Conservation (phyloP, 2,888 invertebrate species). For the Mythimna pallens region DNA sequence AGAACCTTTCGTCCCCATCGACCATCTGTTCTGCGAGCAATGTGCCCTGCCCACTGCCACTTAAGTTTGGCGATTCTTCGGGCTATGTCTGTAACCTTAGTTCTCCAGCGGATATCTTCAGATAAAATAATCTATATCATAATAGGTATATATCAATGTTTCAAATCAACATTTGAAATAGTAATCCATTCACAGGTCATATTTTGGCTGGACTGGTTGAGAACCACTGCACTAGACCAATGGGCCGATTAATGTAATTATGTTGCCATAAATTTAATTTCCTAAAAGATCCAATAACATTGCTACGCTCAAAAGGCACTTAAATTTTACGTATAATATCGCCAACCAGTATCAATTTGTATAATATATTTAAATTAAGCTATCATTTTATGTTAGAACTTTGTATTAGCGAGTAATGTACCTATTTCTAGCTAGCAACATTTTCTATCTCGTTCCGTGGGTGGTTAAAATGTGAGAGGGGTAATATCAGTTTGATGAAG, state of each 20-base stretch:
- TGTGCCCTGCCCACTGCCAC: too few species aligned
- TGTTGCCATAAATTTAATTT: constrained; percentile 54
- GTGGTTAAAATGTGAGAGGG: constrained; percentile 17
- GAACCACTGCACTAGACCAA: too few species aligned
- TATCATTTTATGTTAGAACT: constrained; percentile 44
- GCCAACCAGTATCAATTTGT: constrained; percentile 50
- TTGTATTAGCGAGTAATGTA: constrained; percentile 29
- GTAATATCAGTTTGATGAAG: constrained; percentile 43
- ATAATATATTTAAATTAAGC: constrained; percentile 53
- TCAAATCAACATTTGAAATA: too few species aligned
- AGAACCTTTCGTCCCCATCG: too few species aligned
- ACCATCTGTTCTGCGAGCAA: too few species aligned
- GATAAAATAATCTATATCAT: too few species aligned
- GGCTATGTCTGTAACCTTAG: too few species aligned
- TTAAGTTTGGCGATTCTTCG: too few species aligned
- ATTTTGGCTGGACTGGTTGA: too few species aligned
- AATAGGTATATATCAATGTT: too few species aligned
- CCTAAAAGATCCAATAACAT: constrained; percentile 51
- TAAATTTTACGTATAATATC: constrained; percentile 57
- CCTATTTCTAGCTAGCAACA: constrained; percentile 14
- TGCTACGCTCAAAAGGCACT: constrained; percentile 48
- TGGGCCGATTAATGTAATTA: constrained; percentile 48
- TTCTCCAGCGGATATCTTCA: too few species aligned
- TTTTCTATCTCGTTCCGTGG: constrained; percentile 10
- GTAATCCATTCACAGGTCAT: too few species aligned